A percentile compares a stretch with the other conserved stretches of the same genome.
These are phyloP conservation scores for Mastomys coucha DNA, from an alignment of 2,113 vertebrate species.

Conservation along the genomic window DNA sequence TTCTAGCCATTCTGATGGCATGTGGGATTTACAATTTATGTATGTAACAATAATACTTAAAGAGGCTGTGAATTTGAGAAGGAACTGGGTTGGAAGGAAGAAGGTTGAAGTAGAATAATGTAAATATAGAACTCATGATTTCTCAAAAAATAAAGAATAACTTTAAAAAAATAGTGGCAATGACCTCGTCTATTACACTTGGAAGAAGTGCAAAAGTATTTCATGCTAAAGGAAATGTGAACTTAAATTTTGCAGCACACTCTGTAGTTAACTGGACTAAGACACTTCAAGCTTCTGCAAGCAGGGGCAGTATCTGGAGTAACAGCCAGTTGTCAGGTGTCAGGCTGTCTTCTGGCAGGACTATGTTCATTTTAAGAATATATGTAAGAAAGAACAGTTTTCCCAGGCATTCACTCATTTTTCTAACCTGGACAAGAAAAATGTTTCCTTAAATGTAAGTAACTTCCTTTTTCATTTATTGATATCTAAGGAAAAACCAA, in stretches of 20 bases:
- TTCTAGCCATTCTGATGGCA: background rate
- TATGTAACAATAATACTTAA: background rate
- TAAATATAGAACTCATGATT: background rate
- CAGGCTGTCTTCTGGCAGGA: background rate
- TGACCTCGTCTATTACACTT: background rate
- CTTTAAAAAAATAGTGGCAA: background rate
- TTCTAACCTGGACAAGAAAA: conserved; percentile 1
- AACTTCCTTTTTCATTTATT: conserved; percentile 17
- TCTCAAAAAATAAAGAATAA: background rate
- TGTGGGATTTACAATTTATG: background rate
- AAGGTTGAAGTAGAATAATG: background rate
- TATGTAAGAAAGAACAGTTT: conserved; percentile 11
- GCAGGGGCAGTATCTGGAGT: rapidly evolving
- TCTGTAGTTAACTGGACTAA: background rate
- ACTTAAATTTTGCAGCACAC: background rate
- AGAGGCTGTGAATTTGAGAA: background rate
- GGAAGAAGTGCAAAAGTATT: background rate
- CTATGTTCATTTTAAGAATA: conserved; percentile 40
- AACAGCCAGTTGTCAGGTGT: background rate
- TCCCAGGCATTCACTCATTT: background rate
- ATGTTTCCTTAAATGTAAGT: conserved; percentile 17
- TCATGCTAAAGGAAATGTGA: background rate
- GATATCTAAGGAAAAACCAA: conserved; percentile 8
- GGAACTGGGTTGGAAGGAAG: background rate
- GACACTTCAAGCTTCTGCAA: too few relatives aligned